Conservation (phyloP, 1,140 invertebrate species). For the Rhizoglyphus robini region DNA sequence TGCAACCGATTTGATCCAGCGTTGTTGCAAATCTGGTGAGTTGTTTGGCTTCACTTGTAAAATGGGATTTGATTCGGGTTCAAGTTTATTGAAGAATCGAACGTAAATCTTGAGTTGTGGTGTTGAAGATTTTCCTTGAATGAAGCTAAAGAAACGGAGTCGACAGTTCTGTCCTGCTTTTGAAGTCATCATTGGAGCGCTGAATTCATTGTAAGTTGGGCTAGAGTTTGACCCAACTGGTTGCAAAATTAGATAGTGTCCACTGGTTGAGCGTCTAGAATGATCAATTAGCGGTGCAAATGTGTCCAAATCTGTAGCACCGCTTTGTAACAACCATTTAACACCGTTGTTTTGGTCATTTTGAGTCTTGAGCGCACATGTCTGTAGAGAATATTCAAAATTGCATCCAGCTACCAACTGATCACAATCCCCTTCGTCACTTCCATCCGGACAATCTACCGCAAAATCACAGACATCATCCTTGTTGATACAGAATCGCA, state of each 20-base stretch:
- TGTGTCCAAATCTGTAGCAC: background rate
- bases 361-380: background rate
- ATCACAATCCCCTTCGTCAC: background rate
- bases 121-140: background rate
- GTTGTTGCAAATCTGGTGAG: background rate
- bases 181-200: background rate
- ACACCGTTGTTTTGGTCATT: background rate
- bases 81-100: background rate
- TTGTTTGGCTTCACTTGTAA: background rate
- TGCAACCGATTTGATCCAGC: background rate
- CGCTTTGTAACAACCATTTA: slow-evolving; percentile 9
- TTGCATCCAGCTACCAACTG: background rate
- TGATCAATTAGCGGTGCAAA: slow-evolving; percentile 6
- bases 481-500: slow-evolving; percentile 18
- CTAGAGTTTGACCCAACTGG: background rate
- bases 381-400: background rate
- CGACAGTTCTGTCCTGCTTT: background rate
- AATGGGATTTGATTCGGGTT: background rate
- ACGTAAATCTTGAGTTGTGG: background rate
- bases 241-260: background rate
- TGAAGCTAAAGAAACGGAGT: background rate
- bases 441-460: slow-evolving; percentile 54
- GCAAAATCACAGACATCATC: slow-evolving; percentile 52
- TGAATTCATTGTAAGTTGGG: background rate
- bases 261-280: background rate